These are phyloP conservation scores for Lepus townsendii DNA, from an alignment of 2,797 vertebrate genomes.

Conservation along the genomic window DNA sequence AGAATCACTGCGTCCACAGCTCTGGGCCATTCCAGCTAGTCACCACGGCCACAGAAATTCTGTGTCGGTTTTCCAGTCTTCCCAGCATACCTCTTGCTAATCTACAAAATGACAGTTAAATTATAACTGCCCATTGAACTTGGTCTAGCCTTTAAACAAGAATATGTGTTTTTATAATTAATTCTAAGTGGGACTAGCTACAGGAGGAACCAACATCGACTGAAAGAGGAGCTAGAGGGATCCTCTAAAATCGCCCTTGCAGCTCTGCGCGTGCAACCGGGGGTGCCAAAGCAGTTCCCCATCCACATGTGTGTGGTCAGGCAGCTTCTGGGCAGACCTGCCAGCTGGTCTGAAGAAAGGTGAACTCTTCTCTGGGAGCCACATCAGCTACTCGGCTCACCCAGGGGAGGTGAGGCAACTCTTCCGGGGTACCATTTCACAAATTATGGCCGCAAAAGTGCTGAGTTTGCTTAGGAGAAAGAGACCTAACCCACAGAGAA, in stretches of 20 bases:
- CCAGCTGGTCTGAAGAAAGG: conserved; percentile 61
- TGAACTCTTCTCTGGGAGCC: conserved; percentile 71
- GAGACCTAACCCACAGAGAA: conserved; percentile 37
- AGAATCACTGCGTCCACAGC: conserved; percentile 3
- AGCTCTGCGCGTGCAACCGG: conserved; percentile 77
- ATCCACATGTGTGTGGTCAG: conserved; percentile 70
- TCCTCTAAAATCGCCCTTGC: conserved; percentile 53
- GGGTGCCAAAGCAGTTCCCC: conserved; percentile 76
- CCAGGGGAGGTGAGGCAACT: conserved; percentile 78
- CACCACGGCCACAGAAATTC: conserved; percentile 13
- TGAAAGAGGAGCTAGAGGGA: conserved; percentile 44
- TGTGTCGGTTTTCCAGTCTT: conserved; percentile 7
- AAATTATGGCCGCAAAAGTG: conserved; percentile 23
- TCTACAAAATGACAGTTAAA: not conserved
- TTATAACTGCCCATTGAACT: conserved; percentile 8
- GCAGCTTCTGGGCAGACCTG: conserved; percentile 85
- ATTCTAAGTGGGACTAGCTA: conserved; percentile 26
- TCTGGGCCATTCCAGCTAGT: conserved; percentile 4
- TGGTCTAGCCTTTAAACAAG: conserved; percentile 11
- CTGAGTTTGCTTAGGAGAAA: conserved; percentile 47
- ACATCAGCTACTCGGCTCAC: conserved; percentile 77
- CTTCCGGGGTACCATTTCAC: conserved; percentile 82
- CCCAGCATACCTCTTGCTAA: not conserved
- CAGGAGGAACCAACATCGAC: not conserved
- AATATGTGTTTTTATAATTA: not conserved